Evolutionary conservation across 92 coral and sea anemone genomes (phyloP).

Genomic region (Plumapathes pennacea): DNA sequence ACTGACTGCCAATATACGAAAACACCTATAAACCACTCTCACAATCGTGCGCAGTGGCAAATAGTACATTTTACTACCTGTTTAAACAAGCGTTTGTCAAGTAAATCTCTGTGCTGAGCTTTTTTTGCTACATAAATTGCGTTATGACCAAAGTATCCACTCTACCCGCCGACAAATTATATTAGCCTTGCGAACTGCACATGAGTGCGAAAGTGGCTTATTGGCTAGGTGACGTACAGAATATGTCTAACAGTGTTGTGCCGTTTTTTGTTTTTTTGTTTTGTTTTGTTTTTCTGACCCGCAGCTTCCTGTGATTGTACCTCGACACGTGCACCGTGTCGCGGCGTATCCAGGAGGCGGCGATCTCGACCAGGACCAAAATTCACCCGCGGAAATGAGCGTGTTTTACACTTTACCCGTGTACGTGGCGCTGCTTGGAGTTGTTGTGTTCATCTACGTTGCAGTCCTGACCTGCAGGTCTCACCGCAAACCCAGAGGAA

Average conservation of each 20-base stretch:
- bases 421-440: conserved; percentile 78
- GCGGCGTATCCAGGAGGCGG: conserved; percentile 79
- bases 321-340: conserved; percentile 79
- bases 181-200: no score
- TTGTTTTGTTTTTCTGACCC: neutral
- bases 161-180: no score
- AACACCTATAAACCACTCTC: no score
- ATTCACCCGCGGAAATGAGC: conserved; percentile 66
- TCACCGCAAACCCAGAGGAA: conserved; percentile 56
- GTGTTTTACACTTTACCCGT: conserved; percentile 87
- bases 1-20: no score
- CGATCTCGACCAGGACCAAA: conserved; percentile 82
- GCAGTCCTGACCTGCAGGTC: conserved; percentile 84
- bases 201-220: no score
- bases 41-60: no score
- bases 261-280: neutral
- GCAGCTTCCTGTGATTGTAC: conserved; percentile 89
- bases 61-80: no score
- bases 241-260: neutral
- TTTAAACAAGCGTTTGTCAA: no score
- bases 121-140: no score
- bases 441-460: conserved; percentile 74
- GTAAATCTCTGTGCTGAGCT: no score
- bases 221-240: no score
- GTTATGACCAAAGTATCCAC: no score